Percentiles rank a stretch among this genome's conserved stretches.
Conservation (phyloP, 2,113 vertebrate species). For the Gnathonemus longibarbis region DNA sequence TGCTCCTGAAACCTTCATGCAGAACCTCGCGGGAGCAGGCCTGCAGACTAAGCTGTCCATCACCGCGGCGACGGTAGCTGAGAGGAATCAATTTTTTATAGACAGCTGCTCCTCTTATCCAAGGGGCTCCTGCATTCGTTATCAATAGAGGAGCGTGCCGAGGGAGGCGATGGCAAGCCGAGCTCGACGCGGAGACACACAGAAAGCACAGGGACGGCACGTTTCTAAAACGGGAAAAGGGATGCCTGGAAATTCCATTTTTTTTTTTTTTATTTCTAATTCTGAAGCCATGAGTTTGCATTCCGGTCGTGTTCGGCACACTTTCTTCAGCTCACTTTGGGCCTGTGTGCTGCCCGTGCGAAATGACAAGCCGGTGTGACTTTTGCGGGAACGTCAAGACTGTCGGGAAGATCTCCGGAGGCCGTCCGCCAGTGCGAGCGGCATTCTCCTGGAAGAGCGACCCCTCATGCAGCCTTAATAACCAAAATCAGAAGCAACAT, state of each 20-base stretch:
- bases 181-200: constrained; percentile 35
- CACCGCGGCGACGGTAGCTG: constrained; percentile 38
- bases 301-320: neutral
- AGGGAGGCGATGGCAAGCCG: constrained; percentile 32
- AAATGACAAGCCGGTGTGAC: neutral
- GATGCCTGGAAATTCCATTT: neutral
- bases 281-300: neutral
- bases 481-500: neutral
- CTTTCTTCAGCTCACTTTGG: neutral
- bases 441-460: neutral
- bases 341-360: neutral
- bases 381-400: neutral
- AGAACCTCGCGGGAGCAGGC: constrained; percentile 48
- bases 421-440: neutral
- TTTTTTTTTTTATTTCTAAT: neutral
- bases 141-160: constrained; percentile 43
- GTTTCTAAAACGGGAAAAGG: neutral
- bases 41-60: constrained; percentile 46
- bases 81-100: constrained; percentile 60
- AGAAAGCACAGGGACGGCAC: constrained; percentile 7
- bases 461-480: neutral
- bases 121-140: constrained; percentile 45
- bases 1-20: constrained; percentile 38
- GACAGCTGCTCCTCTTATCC: constrained; percentile 41
- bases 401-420: neutral